Conservation (phyloP, 2,113 vertebrate species). For the Burhinus oedicnemus region DNA sequence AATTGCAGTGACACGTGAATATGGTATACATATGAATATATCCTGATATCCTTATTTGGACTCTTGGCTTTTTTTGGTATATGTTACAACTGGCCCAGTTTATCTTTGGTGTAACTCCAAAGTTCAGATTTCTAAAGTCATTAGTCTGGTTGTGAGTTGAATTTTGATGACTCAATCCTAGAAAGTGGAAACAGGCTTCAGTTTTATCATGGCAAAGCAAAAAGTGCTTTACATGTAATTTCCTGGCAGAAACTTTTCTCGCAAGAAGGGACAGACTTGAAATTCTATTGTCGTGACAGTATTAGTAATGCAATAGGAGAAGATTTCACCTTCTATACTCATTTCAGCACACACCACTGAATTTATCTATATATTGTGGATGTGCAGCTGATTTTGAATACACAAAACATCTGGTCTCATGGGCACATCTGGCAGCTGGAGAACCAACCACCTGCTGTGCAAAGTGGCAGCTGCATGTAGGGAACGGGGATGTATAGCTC, state of each 20-base stretch:
- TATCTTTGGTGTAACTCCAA: neutral
- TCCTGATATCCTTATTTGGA: accelerated
- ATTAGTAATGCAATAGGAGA: too few species aligned
- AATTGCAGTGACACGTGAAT: neutral
- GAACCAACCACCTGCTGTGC: neutral
- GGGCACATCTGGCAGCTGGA: constrained; percentile 31
- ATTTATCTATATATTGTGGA: neutral
- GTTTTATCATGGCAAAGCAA: neutral
- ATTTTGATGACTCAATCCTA: neutral
- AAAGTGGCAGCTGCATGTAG: neutral
- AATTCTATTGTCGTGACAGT: neutral
- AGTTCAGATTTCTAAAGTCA: neutral
- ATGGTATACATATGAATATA: neutral
- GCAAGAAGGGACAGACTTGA: too few species aligned
- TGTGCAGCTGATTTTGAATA: neutral
- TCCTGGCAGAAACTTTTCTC: neutral
- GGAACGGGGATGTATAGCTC: neutral
- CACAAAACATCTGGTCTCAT: neutral
- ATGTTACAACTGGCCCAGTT: neutral
- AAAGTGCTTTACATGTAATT: neutral
- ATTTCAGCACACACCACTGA: neutral
- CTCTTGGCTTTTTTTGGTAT: neutral
- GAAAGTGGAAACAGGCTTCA: neutral
- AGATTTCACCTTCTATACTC: neutral
- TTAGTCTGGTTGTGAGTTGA: neutral